A percentile compares a stretch with the other conserved stretches of the same genome.
Evolutionary conservation across 2,888 invertebrate species (phyloP).

Genomic region (Drosophila affinis): DNA sequence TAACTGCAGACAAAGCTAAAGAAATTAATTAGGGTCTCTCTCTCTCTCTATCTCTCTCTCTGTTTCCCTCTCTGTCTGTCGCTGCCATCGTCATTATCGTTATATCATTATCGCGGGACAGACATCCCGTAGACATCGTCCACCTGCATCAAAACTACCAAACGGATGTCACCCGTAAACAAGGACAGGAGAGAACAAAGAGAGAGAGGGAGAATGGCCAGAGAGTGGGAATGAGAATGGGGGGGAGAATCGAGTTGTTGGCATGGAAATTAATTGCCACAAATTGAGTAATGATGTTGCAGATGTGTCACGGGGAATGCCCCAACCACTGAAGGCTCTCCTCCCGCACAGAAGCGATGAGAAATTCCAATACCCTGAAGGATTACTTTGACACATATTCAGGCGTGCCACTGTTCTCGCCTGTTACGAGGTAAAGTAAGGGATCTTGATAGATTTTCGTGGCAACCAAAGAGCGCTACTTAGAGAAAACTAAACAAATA

Average conservation of each 20-base stretch:
- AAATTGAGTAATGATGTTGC: constrained; percentile 46
- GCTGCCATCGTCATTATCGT: constrained; percentile 16
- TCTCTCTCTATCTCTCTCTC: background rate
- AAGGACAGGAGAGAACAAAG: constrained; percentile 16
- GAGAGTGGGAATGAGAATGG: background rate
- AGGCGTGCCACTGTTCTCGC: too few relatives aligned
- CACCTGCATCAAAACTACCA: constrained; percentile 41
- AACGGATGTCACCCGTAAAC: constrained; percentile 47
- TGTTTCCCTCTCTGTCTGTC: background rate
- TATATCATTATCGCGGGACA: constrained; percentile 26
- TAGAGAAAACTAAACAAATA: background rate
- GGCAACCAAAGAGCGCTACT: too few relatives aligned
- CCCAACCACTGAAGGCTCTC: background rate
- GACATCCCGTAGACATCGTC: constrained; percentile 3
- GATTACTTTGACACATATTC: too few relatives aligned
- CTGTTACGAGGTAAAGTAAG: background rate
- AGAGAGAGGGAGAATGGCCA: background rate
- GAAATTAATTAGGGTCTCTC: constrained; percentile 66
- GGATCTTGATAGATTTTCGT: constrained; percentile 13
- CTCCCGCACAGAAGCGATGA: too few relatives aligned
- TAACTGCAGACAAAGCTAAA: constrained; percentile 47
- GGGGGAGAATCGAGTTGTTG: constrained; percentile 59
- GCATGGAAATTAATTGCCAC: constrained; percentile 69
- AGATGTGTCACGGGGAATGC: constrained; percentile 1
- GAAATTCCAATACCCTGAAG: background rate